A percentile compares a stretch with the other conserved stretches of the same genome.
phyloP scores from a whole-genome alignment of 2,888 invertebrate species.

The Selenia dentaria region DNA sequence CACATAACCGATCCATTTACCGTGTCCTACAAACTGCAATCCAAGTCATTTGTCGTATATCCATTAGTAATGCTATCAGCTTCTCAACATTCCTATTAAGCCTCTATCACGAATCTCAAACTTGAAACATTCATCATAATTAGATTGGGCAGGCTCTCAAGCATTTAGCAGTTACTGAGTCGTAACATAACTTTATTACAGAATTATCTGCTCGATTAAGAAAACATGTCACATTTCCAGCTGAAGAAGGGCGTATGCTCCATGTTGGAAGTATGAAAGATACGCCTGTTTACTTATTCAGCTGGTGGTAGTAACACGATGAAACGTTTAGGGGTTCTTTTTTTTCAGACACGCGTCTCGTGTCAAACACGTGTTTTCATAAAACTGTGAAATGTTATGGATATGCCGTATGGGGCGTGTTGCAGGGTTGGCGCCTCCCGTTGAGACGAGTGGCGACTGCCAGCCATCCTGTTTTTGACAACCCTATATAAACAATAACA shows the following conservation, averaged over 20 bases:
- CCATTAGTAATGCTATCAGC: slow-evolving; percentile 27
- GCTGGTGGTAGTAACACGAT: slow-evolving; percentile 2
- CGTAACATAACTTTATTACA: slow-evolving; percentile 28
- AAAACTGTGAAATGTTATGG: slow-evolving; percentile 55
- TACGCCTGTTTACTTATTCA: neutral
- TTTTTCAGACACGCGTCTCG: slow-evolving; percentile 38
- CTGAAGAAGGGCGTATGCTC: slow-evolving; percentile 2
- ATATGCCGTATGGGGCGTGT: slow-evolving; percentile 22
- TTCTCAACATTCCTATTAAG: slow-evolving; percentile 30
- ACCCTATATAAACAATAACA: slow-evolving; percentile 54
- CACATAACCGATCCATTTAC: no score
- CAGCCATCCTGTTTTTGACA: slow-evolving; percentile 61
- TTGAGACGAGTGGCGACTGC: slow-evolving; percentile 40
- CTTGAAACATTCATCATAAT: slow-evolving; percentile 34
- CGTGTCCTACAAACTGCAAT: slow-evolving; percentile 1
- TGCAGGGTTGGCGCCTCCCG: slow-evolving; percentile 52
- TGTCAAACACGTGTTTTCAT: slow-evolving; percentile 56
- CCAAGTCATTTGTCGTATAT: slow-evolving; percentile 17
- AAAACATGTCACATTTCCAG: slow-evolving; percentile 33
- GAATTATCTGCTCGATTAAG: slow-evolving; percentile 41
- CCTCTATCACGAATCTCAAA: slow-evolving; percentile 29
- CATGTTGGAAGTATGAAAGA: neutral
- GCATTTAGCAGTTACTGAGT: slow-evolving; percentile 18
- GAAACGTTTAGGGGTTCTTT: slow-evolving; percentile 22
- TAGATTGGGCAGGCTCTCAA: slow-evolving; percentile 27